Evolutionary conservation across 2,797 vertebrate species (phyloP).

Genomic region (Petrocephalus schoutedeni): DNA sequence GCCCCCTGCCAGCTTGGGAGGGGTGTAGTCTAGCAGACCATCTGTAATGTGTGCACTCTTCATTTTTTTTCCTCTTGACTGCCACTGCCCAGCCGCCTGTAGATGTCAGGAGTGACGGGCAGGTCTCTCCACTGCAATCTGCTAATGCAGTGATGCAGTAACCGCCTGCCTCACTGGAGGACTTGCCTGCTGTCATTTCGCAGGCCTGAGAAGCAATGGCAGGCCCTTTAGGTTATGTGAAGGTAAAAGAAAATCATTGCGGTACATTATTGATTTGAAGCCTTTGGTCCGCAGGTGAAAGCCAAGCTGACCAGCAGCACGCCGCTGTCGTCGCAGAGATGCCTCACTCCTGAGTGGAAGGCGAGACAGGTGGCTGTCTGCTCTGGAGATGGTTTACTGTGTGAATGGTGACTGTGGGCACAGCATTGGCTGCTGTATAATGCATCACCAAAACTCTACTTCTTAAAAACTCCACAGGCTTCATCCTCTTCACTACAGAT

Average conservation of each 20-base stretch:
- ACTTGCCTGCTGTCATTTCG: not conserved
- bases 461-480: not conserved
- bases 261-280: not conserved
- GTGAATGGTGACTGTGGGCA: not conserved
- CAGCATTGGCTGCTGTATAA: not conserved
- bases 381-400: not conserved
- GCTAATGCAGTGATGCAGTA: not conserved
- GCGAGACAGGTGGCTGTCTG: constrained; percentile 22
- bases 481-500: not conserved
- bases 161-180: not conserved
- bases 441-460: not conserved
- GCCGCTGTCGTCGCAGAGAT: constrained; percentile 46
- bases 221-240: not conserved
- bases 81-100: not conserved
- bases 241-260: not conserved
- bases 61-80: not conserved
- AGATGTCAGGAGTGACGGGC: not conserved
- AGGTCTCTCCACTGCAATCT: not conserved
- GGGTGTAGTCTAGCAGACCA: not conserved
- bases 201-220: not conserved
- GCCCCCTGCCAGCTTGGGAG: not conserved
- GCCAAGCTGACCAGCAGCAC: constrained; percentile 52
- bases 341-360: constrained; percentile 33
- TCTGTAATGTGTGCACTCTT: not conserved
- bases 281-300: constrained; percentile 37